A percentile compares a stretch with the other conserved stretches of the same genome.
Conservation (phyloP, 2,888 invertebrate species). For the Tipula confusa region DNA sequence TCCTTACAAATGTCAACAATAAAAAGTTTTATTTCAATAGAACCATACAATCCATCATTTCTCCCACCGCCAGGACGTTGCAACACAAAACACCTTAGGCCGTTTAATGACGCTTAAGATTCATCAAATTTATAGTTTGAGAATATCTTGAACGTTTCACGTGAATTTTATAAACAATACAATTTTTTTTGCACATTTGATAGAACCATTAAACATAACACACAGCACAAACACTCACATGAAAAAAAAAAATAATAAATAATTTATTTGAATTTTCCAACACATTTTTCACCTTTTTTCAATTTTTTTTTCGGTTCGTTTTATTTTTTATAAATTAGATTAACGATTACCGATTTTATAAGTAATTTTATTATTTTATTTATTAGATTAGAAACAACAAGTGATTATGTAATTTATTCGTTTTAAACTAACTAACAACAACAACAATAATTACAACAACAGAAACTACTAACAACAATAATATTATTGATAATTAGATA, state of each 20-base stretch:
- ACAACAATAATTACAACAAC: not conserved
- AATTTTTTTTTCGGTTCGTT: not conserved
- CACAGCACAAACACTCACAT: not conserved
- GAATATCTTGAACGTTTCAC: not conserved
- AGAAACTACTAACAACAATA: not conserved
- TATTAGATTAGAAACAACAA: conserved; percentile 9
- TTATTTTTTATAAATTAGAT: conserved; percentile 9
- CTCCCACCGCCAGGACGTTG: too few relatives aligned
- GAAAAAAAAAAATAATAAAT: not conserved
- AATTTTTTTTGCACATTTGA: not conserved
- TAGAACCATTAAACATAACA: not conserved
- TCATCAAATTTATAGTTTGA: not conserved
- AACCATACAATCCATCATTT: too few relatives aligned
- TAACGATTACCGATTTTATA: not conserved
- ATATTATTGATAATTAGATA: not conserved
- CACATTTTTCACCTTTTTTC: not conserved
- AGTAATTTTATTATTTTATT: not conserved
- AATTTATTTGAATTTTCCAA: not conserved
- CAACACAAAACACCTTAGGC: too few relatives aligned
- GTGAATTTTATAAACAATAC: not conserved
- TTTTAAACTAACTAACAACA: not conserved
- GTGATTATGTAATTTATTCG: not conserved
- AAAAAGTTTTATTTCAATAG: too few relatives aligned
- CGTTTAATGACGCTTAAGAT: too few relatives aligned
- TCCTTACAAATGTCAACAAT: too few relatives aligned